Evolutionary conservation across 2,113 vertebrate species (phyloP).

Genomic region (Lucifuga dentata): DNA sequence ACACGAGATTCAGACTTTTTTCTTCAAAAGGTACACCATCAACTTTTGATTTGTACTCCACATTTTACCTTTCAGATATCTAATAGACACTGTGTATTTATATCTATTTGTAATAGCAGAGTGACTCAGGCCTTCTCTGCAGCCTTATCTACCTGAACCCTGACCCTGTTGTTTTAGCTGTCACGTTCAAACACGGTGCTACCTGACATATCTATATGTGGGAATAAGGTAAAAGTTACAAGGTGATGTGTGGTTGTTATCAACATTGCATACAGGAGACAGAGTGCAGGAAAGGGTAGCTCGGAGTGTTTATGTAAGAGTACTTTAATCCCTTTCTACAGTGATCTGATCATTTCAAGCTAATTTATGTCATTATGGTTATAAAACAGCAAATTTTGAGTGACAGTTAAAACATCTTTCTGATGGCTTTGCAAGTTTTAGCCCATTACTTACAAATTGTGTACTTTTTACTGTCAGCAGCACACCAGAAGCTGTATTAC

Average conservation of each 20-base stretch:
- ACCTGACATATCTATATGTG: constrained; percentile 24
- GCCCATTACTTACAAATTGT: constrained; percentile 10
- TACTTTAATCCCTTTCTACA: constrained; percentile 30
- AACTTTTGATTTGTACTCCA: neutral
- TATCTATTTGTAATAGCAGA: constrained; percentile 14
- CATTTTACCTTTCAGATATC: neutral
- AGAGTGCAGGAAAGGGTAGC: constrained; percentile 24
- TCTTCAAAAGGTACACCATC: too few species aligned
- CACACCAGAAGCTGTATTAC: neutral
- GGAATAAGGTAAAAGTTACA: constrained; percentile 28
- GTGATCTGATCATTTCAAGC: constrained; percentile 42
- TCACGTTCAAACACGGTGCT: constrained; percentile 37
- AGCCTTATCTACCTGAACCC: constrained; percentile 58
- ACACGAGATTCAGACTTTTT: neutral
- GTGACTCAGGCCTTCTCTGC: neutral
- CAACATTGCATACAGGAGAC: constrained; percentile 1
- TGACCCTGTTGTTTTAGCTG: constrained; percentile 55
- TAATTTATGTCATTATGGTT: constrained; percentile 35
- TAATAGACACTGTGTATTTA: neutral
- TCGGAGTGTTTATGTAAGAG: constrained; percentile 37
- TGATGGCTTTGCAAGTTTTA: neutral
- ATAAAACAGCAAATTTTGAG: too few species aligned
- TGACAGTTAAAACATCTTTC: too few species aligned
- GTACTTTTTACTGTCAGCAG: neutral
- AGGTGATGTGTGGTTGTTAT: neutral